Evolutionary conservation across 1,140 invertebrate species (phyloP).

Genomic region (Zaprionus ornatus): DNA sequence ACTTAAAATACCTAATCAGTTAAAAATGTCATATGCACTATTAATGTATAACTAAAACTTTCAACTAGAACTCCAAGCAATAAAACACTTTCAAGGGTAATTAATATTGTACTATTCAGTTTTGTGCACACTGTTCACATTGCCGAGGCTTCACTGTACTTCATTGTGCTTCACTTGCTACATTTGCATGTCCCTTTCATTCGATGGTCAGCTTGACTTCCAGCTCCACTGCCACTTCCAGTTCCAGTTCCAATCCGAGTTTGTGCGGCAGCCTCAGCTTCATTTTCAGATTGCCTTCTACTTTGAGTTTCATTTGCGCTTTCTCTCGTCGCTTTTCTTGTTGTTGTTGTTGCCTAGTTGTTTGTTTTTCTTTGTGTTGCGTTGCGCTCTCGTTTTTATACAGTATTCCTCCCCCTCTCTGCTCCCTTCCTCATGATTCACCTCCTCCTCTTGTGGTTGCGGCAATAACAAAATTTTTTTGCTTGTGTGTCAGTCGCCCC

Average conservation of each 20-base stretch:
- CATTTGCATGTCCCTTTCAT: conserved; percentile 29
- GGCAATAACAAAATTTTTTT: conserved; percentile 41
- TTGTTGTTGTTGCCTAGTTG: background rate
- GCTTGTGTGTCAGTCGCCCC: conserved; percentile 28
- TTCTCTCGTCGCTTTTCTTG: conserved; percentile 14
- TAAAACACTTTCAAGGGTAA: background rate
- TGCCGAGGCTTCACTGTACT: conserved; percentile 15
- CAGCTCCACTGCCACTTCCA: conserved; percentile 18
- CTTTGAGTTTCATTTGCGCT: conserved; percentile 43
- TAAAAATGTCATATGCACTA: background rate
- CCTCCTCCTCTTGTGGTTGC: conserved; percentile 13
- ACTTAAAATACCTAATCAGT: background rate
- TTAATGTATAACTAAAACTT: background rate
- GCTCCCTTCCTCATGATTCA: background rate
- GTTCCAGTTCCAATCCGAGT: no score
- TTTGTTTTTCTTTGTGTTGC: background rate
- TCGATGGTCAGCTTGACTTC: conserved; percentile 44
- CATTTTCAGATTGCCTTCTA: conserved; percentile 42
- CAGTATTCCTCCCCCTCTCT: background rate
- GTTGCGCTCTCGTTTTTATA: conserved; percentile 19
- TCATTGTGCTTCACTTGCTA: background rate
- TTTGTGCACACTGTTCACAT: background rate
- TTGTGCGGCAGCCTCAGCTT: conserved; percentile 11
- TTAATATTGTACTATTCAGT: background rate
- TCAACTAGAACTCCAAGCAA: background rate